A percentile compares a stretch with the other conserved stretches of the same genome.
These are phyloP conservation scores for Carcharodon carcharias DNA, from an alignment of 2,797 vertebrate species.

Conservation along the genomic window DNA sequence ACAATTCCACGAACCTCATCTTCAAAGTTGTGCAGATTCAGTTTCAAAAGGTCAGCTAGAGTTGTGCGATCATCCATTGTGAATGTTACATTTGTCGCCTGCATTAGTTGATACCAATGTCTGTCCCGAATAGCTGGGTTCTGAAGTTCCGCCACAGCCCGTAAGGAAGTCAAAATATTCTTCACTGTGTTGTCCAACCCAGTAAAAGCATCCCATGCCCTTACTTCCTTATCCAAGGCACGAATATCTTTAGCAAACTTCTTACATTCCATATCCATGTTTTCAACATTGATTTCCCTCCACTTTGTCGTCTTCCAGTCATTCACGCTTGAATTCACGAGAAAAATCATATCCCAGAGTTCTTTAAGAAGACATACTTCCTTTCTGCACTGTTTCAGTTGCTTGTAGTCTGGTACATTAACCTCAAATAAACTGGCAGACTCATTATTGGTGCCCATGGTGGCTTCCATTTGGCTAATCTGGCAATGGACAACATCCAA, in stretches of 20 bases:
- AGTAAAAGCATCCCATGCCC: slow-evolving; percentile 76
- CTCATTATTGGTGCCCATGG: slow-evolving; percentile 70
- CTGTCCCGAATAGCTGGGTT: slow-evolving; percentile 79
- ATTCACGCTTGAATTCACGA: slow-evolving; percentile 69
- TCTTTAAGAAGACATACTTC: slow-evolving; percentile 79
- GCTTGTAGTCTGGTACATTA: slow-evolving; percentile 74
- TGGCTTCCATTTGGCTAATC: slow-evolving; percentile 73
- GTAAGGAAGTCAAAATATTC: slow-evolving; percentile 75
- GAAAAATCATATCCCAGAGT: slow-evolving; percentile 79
- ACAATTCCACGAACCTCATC: slow-evolving; percentile 83
- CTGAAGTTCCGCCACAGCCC: slow-evolving; percentile 80
- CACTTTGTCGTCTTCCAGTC: slow-evolving; percentile 78
- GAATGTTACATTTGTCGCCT: slow-evolving; percentile 71
- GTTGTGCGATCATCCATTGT: slow-evolving; percentile 73
- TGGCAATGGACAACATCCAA: slow-evolving; percentile 68
- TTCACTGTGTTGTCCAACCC: slow-evolving; percentile 76
- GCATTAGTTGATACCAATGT: slow-evolving; percentile 89
- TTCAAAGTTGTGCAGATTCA: slow-evolving; percentile 82
- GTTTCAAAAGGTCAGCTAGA: slow-evolving; percentile 76
- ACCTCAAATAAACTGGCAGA: slow-evolving; percentile 86
- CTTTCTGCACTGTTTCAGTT: slow-evolving; percentile 79
- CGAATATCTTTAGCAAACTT: slow-evolving; percentile 74
- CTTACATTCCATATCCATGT: slow-evolving; percentile 83
- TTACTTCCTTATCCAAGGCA: slow-evolving; percentile 77
- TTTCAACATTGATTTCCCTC: slow-evolving; percentile 78